A percentile compares a stretch with the other conserved stretches of the same genome.
phyloP scores from a whole-genome alignment of 2,888 invertebrate genomes.

The Xestia rhomboidea region DNA sequence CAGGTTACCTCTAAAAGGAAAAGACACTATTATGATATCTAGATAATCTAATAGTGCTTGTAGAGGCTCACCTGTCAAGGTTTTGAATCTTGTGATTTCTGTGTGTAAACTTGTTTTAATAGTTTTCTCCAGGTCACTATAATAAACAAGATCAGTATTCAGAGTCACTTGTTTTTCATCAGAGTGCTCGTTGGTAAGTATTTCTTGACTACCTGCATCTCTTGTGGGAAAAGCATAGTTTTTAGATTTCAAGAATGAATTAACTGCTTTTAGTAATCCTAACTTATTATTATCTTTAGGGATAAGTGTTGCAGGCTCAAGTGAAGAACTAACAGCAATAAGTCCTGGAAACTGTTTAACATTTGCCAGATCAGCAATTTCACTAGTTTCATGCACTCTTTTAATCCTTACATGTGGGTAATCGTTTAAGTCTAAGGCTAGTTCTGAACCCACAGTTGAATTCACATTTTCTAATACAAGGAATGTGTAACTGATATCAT shows the following conservation, averaged over 20 bases:
- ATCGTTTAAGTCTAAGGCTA: conserved; percentile 92
- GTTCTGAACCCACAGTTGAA: conserved; percentile 92
- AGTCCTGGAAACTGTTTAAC: conserved; percentile 90
- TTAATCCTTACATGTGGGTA: conserved; percentile 90
- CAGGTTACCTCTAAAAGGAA: conserved; percentile 94
- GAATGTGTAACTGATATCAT: conserved; percentile 90
- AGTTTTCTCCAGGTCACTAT: conserved; percentile 96
- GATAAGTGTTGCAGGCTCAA: conserved; percentile 80
- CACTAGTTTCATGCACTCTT: conserved; percentile 90
- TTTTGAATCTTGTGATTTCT: conserved; percentile 94
- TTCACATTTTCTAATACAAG: conserved; percentile 92
- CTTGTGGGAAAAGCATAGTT: conserved; percentile 83
- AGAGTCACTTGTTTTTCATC: conserved; percentile 62
- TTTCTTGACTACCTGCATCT: conserved; percentile 71
- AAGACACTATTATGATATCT: conserved; percentile 93
- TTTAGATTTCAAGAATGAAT: conserved; percentile 87
- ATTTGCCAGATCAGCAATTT: conserved; percentile 85
- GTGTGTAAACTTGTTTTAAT: conserved; percentile 95
- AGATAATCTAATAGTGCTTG: conserved; percentile 94
- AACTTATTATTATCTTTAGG: conserved; percentile 84
- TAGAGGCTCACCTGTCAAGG: conserved; percentile 93
- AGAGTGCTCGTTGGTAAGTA: conserved; percentile 70
- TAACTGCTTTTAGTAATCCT: conserved; percentile 87
- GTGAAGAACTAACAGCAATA: conserved; percentile 85
- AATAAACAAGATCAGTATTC: conserved; percentile 92